Percentiles rank a stretch among this genome's conserved stretches.
Evolutionary conservation across 2,888 invertebrate genomes (phyloP).

Genomic region (Agrypnus murinus): DNA sequence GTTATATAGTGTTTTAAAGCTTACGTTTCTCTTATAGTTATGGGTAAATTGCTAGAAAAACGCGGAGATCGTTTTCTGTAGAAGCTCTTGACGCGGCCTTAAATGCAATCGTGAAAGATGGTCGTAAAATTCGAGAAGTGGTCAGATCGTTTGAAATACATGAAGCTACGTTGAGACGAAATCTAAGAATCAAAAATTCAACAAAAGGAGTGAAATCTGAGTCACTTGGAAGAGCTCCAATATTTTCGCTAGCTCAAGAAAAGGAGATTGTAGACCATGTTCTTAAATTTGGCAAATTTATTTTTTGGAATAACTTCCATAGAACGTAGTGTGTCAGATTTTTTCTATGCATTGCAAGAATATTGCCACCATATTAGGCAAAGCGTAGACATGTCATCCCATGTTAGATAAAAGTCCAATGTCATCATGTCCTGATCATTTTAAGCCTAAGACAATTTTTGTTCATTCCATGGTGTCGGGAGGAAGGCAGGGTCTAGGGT

Average conservation of each 20-base stretch:
- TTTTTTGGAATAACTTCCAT: conserved; percentile 52
- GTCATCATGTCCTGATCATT: too few relatives aligned
- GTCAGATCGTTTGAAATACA: conserved; percentile 1
- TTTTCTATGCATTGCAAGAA: too few relatives aligned
- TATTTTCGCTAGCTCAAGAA: conserved; percentile 49
- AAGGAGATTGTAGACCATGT: conserved; percentile 52
- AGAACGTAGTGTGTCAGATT: too few relatives aligned
- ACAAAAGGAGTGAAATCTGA: conserved; percentile 5
- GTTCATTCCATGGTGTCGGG: too few relatives aligned
- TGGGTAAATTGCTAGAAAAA: conserved; percentile 3
- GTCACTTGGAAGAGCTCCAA: conserved; percentile 15
- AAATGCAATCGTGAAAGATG: conserved; percentile 17
- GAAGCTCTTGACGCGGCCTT: conserved; percentile 2
- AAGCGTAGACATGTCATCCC: too few relatives aligned
- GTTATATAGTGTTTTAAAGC: background rate
- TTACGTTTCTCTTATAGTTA: background rate
- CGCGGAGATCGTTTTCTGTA: background rate
- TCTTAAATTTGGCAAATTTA: conserved; percentile 50
- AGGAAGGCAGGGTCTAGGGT: too few relatives aligned
- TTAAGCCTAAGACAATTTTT: too few relatives aligned
- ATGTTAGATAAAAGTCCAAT: too few relatives aligned
- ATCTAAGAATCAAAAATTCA: conserved; percentile 12
- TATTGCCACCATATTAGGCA: too few relatives aligned
- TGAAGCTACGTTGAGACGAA: conserved; percentile 1
- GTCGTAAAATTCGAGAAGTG: conserved; percentile 6